Evolutionary conservation across 1,140 invertebrate species (phyloP), one percentile per base, ranked within the genome.

Genomic region (Coptotermes formosanus): DNA sequence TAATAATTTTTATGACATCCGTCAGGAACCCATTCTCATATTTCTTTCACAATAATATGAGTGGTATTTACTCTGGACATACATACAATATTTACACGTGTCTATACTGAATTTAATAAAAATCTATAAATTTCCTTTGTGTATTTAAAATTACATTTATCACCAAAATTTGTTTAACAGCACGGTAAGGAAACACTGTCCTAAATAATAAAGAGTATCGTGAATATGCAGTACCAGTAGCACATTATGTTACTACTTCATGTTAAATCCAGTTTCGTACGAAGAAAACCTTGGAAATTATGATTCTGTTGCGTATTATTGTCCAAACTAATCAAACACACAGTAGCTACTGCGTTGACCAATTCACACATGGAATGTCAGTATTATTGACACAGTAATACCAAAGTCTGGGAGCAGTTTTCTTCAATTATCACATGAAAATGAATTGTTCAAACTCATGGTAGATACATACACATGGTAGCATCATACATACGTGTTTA

Each of bases 291-390:
- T 75, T 75, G n/a, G 25, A 16, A 30, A 75, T 75, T 75, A 75
- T 30, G n/a, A 75, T 75, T 75, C 64, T n/a, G 64, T 75, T 30
- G n/a, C n/a, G 64, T 75, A 75, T 75, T 75, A 75, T 75, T 75
- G 64, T 75, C 14, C 64, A 75, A 75, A 75, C 64, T 75, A 75
- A 75, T 75, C 25, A 75, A 75, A 30, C 64, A 83, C 82, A 83
- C 32, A 83, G 82, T 45, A 83, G 82, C 48, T 83, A 45, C 43
- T 82, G 43, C 14, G 32, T 43, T 83, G 82, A 30, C 82, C 82
- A 83, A 83, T 83, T 83, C 82, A 83, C 82, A 83, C 82, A 52
- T 83, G 82, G 48, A 83, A 83, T 83, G 82, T 83, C 82, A 83
- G 43, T 25, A 83, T 52, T 83, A 30, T 75, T 75, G 25, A 75